Conservation (phyloP, 2,888 invertebrate genomes). For the Notodonta dromedarius region DNA sequence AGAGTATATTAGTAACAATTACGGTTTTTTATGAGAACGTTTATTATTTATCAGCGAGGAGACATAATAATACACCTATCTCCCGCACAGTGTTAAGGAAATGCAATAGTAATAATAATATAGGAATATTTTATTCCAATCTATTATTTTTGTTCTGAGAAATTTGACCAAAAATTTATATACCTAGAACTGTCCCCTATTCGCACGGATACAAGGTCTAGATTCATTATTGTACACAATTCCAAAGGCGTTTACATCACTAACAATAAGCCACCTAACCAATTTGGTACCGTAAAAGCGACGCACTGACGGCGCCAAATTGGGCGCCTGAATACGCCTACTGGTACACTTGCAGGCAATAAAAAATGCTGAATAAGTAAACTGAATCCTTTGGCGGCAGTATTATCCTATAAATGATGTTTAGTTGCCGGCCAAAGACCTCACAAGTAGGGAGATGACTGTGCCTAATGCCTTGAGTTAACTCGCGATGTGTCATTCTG, state of each 20-base stretch:
- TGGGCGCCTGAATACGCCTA: not conserved
- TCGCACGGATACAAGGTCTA: not conserved
- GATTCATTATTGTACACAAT: too few relatives aligned
- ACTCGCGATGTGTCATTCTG: too few relatives aligned
- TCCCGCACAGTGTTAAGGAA: not conserved
- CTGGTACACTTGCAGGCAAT: not conserved
- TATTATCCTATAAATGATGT: not conserved
- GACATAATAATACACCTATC: not conserved
- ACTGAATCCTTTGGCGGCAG: not conserved
- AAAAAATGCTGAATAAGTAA: slow-evolving; percentile 2
- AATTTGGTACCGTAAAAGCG: slow-evolving; percentile 2
- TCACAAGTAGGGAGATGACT: not conserved
- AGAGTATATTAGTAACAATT: slow-evolving; percentile 15
- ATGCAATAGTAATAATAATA: not conserved
- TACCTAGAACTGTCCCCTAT: not conserved
- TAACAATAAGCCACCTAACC: not conserved
- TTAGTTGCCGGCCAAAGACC: not conserved
- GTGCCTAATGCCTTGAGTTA: not conserved
- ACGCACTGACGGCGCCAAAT: not conserved
- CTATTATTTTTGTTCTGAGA: too few relatives aligned
- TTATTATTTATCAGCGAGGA: not conserved
- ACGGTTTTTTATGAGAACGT: not conserved
- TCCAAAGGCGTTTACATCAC: too few relatives aligned
- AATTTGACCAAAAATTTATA: not conserved
- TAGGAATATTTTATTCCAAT: too few relatives aligned